phyloP scores from a whole-genome alignment of 2,888 invertebrate species.

The Muscina levida region DNA sequence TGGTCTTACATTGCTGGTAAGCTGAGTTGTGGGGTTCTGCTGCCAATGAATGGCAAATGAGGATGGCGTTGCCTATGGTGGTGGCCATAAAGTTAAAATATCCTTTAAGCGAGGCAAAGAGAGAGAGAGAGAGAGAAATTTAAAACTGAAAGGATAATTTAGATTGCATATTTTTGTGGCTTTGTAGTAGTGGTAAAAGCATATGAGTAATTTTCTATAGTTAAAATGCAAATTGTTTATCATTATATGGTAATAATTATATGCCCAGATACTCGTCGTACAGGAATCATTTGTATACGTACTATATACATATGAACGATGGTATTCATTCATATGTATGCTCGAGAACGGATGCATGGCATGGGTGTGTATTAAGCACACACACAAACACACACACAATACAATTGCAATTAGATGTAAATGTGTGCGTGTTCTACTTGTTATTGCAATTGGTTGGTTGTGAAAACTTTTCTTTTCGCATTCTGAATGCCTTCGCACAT shows the following conservation, averaged over 20 bases:
- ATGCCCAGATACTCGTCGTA: no score
- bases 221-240: neutral
- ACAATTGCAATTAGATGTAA: no score
- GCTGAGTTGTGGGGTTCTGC: no score
- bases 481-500: neutral
- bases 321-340: no score
- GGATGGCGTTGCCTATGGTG: neutral
- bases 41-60: no score
- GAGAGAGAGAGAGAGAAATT: neutral
- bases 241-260: slow-evolving; percentile 17
- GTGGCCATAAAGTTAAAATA: neutral
- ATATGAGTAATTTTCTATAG: neutral
- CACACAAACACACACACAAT: no score
- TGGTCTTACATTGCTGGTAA: no score
- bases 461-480: neutral
- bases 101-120: slow-evolving; percentile 41
- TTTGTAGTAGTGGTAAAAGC: neutral
- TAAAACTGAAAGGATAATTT: slow-evolving; percentile 14
- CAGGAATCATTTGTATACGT: no score
- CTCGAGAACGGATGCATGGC: no score
- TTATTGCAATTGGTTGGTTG: neutral
- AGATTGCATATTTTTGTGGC: neutral
- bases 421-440: neutral
- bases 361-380: no score
- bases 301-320: no score